Evolutionary conservation across 1,140 invertebrate genomes (phyloP).

Genomic region (Conus ventricosus): DNA sequence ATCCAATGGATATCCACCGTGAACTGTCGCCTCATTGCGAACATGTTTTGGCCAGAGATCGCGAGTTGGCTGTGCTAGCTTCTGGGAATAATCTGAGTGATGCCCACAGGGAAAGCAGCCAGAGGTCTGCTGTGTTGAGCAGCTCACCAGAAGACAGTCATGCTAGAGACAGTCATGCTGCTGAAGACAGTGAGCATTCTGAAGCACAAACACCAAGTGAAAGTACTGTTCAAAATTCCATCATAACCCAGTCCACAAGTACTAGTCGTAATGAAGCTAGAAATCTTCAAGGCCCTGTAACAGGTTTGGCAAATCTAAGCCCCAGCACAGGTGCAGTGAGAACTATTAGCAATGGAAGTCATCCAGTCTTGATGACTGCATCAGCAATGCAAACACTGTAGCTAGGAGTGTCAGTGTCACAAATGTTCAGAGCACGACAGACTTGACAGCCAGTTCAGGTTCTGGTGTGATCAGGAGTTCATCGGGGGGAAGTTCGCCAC

Average conservation of each 20-base stretch:
- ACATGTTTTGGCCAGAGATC: no score
- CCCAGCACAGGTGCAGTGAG: background rate
- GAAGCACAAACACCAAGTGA: background rate
- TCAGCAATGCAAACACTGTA: background rate
- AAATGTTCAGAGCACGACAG: background rate
- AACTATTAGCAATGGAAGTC: no score
- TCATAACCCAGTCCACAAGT: background rate
- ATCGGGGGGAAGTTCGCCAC: background rate
- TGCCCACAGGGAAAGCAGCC: no score
- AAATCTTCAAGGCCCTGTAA: background rate
- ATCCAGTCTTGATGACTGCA: no score
- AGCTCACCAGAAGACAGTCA: background rate
- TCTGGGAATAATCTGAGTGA: no score
- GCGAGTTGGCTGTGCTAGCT: no score
- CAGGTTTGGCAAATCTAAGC: no score
- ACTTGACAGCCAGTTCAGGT: background rate
- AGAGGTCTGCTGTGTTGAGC: no score
- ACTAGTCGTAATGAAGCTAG: background rate
- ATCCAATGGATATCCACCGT: no score
- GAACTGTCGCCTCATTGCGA: no score
- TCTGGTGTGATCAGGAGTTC: background rate
- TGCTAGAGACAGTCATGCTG: background rate
- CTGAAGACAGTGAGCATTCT: background rate
- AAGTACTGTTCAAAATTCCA: background rate
- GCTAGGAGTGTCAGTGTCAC: background rate